Conservation (phyloP, 2,797 vertebrate species). For the Lateolabrax maculatus region DNA sequence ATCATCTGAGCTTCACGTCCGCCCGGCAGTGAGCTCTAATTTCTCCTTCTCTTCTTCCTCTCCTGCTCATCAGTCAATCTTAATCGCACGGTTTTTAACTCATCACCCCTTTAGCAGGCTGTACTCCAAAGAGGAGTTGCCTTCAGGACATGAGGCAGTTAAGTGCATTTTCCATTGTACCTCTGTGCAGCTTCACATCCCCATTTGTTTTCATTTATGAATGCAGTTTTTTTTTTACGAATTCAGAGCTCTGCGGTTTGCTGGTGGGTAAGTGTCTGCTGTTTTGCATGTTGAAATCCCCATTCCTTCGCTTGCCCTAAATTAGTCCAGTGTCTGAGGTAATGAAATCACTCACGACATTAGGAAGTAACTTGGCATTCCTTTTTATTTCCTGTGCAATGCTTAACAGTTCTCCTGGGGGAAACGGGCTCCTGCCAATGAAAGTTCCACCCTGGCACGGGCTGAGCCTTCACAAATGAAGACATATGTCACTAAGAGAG, state of each 20-base stretch:
- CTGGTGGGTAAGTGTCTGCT: slow-evolving; percentile 38
- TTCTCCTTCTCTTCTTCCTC: slow-evolving; percentile 34
- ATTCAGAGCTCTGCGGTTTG: slow-evolving; percentile 35
- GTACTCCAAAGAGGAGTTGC: slow-evolving; percentile 14
- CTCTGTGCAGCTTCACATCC: slow-evolving; percentile 14
- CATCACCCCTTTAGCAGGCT: slow-evolving; percentile 8
- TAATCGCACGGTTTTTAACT: slow-evolving; percentile 37
- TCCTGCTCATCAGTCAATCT: neutral
- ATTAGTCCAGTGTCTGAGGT: slow-evolving; percentile 81
- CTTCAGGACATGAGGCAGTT: slow-evolving; percentile 12
- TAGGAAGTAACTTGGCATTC: slow-evolving; percentile 85
- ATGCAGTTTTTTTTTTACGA: slow-evolving; percentile 47
- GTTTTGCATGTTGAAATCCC: slow-evolving; percentile 74
- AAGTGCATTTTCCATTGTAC: slow-evolving; percentile 26
- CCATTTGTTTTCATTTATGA: slow-evolving; percentile 64
- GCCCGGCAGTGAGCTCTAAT: slow-evolving; percentile 62
- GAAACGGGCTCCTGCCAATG: slow-evolving; percentile 84
- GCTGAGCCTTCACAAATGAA: slow-evolving; percentile 86
- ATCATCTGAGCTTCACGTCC: slow-evolving; percentile 69
- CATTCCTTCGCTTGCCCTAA: slow-evolving; percentile 71
- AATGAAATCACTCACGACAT: slow-evolving; percentile 85
- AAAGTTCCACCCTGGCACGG: slow-evolving; percentile 86
- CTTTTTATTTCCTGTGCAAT: slow-evolving; percentile 84
- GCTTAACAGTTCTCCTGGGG: slow-evolving; percentile 84
- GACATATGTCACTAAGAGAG: slow-evolving; percentile 83